Base-by-base conservation (phyloP, 2,797 vertebrate genomes). In the Borostomias antarcticus region DNA sequence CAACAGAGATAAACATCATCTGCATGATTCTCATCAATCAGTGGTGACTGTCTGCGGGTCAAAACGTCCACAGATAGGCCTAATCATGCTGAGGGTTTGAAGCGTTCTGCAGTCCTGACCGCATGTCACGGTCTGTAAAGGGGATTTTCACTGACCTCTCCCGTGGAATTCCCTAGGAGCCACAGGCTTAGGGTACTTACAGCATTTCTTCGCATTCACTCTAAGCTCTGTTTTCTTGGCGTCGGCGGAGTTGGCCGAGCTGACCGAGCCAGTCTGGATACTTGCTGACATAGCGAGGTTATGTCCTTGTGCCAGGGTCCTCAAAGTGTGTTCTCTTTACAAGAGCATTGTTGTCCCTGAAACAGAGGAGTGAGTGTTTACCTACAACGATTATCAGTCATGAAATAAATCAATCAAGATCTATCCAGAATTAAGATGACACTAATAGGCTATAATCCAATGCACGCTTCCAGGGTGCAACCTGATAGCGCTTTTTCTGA, bases 141-240 rank as follows among this genome's bases (percentile, higher is more conserved):
- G n/a, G n/a, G n/a, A n/a, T n/a, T n/a, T n/a, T n/a, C n/a, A 15
- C 52, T 28, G 10, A 15, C 10, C 52, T 54, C 25, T 30, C 52
- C 52, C 13, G 25, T 5, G 25, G n/a, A n/a, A n/a, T 17, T 13
- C 28, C n/a, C 15, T 32, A n/a, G 2, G 53, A 56, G 28, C 26
- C 17, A n/a, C 32, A 56, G 30, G 28, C n/a, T 1, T n/a, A 17
- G 1, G n/a, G 7, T 57, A 87, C 91, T 93, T 70, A 93, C 92
- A 93, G 78, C 91, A 93, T 77, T 92, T 92, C 80, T 93, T 93
- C 73, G 91, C 89, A 9, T 87, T 85, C 70, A 77, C 64, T 56
- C 91, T 89, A 59, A 63, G 67, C 61, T 93, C 92, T 17, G 80
- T 19, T 79, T 82, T 92, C 83, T 84, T 91, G 69, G 66, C 63